Evolutionary conservation across 2,888 invertebrate species (phyloP).

Genomic region (Saturnia pavonia): DNA sequence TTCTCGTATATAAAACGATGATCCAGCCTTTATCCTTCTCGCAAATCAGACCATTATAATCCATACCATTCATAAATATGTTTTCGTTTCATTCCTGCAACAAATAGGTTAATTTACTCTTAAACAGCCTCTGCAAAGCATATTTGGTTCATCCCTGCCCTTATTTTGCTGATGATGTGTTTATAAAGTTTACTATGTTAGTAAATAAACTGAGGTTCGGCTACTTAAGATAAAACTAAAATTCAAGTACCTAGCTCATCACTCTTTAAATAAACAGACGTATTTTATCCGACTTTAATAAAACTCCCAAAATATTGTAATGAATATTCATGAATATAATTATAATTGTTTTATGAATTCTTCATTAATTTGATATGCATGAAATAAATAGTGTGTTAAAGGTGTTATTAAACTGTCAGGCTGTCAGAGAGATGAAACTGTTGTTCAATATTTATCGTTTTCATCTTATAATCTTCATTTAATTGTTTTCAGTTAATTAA

Average conservation of each 20-base stretch:
- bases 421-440: background rate
- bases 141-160: background rate
- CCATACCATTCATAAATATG: background rate
- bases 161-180: background rate
- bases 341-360: background rate
- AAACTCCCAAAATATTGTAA: background rate
- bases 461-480: background rate
- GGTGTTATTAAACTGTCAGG: slow-evolving; percentile 3
- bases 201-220: background rate
- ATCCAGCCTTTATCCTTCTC: background rate
- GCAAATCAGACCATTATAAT: background rate
- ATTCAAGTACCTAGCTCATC: background rate
- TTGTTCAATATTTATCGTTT: slow-evolving; percentile 5
- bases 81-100: background rate
- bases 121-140: background rate
- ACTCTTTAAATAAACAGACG: background rate
- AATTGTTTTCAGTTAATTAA: slow-evolving; percentile 7
- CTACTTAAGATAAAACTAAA: background rate
- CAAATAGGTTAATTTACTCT: background rate
- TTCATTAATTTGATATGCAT: background rate
- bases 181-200: background rate
- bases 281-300: background rate
- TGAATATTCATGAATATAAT: background rate
- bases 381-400: background rate
- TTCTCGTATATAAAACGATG: background rate